Evolutionary conservation across 2,113 vertebrate genomes (phyloP).

Genomic region (Prionailurus bengalensis): DNA sequence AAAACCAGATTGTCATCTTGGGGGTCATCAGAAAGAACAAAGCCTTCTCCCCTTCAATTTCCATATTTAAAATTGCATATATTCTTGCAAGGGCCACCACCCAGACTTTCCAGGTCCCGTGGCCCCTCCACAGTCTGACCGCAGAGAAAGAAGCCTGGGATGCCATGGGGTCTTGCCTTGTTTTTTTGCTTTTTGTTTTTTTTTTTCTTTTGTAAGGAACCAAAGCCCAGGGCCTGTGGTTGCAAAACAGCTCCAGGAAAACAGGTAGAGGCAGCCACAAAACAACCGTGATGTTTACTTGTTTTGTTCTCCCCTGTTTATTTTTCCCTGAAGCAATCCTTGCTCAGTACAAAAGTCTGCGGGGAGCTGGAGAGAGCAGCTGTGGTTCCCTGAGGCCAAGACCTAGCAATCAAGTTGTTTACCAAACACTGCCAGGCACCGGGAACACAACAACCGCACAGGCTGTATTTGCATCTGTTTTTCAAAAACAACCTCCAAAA

Average conservation of each 20-base stretch:
- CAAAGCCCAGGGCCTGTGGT: constrained; percentile 64
- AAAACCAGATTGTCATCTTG: constrained; percentile 86
- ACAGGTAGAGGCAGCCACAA: constrained; percentile 82
- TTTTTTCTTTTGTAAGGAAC: not conserved
- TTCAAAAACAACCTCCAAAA: constrained; percentile 68
- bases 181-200: not conserved
- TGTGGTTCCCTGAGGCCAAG: constrained; percentile 84
- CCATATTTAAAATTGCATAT: constrained; percentile 85
- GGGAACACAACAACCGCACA: constrained; percentile 80
- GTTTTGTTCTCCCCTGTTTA: constrained; percentile 85
- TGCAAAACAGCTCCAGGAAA: constrained; percentile 78
- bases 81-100: constrained; percentile 75
- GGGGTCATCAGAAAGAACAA: constrained; percentile 85
- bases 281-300: constrained; percentile 79
- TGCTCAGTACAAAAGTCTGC: constrained; percentile 75
- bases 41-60: constrained; percentile 84
- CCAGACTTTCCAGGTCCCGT: constrained; percentile 73
- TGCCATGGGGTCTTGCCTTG: not conserved
- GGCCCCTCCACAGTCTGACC: constrained; percentile 73
- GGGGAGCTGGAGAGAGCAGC: constrained; percentile 85
- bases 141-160: constrained; percentile 66
- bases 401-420: constrained; percentile 86
- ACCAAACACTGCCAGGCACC: constrained; percentile 84
- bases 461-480: constrained; percentile 69
- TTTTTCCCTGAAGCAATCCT: constrained; percentile 83